Conservation (phyloP, 2,888 invertebrate species). For the Melolontha melolontha region DNA sequence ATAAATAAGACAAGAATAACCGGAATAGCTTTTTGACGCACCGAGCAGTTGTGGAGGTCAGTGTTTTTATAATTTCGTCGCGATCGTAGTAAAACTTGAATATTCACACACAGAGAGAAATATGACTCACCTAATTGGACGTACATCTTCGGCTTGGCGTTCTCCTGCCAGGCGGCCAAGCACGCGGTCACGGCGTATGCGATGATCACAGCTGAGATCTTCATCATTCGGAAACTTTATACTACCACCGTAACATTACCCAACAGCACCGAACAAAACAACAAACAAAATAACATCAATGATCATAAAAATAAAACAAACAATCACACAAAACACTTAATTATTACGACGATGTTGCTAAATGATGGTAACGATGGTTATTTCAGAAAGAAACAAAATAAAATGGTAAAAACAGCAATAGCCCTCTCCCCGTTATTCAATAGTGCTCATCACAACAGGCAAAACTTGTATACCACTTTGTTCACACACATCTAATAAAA, state of each 20-base stretch:
- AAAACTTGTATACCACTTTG: slow-evolving; percentile 37
- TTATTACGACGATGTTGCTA: slow-evolving; percentile 1
- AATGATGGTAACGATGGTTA: slow-evolving; percentile 10
- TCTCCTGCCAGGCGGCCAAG: slow-evolving; percentile 87
- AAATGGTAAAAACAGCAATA: slow-evolving; percentile 39
- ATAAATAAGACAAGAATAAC: no score
- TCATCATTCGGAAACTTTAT: slow-evolving; percentile 1
- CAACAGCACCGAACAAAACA: slow-evolving; percentile 6
- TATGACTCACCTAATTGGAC: slow-evolving; percentile 87
- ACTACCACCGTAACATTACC: slow-evolving; percentile 21
- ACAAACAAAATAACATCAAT: slow-evolving; percentile 6
- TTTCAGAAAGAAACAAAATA: slow-evolving; percentile 45
- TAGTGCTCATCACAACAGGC: slow-evolving; percentile 55
- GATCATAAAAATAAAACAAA: slow-evolving; percentile 3
- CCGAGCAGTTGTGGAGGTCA: no score
- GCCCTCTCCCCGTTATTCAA: slow-evolving; percentile 28
- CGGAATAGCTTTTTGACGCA: no score
- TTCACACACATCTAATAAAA: slow-evolving; percentile 47
- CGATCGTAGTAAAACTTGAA: slow-evolving; percentile 1
- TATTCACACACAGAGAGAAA: neutral
- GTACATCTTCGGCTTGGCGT: slow-evolving; percentile 92
- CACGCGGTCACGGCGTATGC: slow-evolving; percentile 68
- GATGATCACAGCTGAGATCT: slow-evolving; percentile 59
- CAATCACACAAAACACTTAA: neutral
- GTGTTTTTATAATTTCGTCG: no score